A percentile compares a stretch with the other conserved stretches of the same genome.
Conservation (phyloP, 2,888 invertebrate genomes). For the Drosophila incognita region DNA sequence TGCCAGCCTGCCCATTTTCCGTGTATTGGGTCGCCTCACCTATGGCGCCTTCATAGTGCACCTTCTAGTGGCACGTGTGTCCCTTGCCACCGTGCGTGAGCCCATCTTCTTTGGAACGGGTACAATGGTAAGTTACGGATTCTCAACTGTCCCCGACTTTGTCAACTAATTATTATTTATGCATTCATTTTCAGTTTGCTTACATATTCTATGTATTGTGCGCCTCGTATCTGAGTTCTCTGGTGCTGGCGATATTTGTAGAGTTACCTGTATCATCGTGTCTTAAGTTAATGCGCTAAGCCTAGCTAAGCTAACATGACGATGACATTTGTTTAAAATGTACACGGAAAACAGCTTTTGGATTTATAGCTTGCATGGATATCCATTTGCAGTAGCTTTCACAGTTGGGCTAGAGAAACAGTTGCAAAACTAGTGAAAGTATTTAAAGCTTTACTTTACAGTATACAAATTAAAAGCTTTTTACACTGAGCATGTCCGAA, state of each 20-base stretch:
- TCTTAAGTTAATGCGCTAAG: conserved; percentile 75
- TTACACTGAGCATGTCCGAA: not conserved
- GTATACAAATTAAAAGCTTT: not conserved
- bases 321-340: conserved; percentile 14
- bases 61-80: conserved; percentile 71
- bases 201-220: conserved; percentile 75
- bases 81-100: conserved; percentile 72
- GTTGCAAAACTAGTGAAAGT: not conserved
- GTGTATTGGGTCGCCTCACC: conserved; percentile 81
- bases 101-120: conserved; percentile 81
- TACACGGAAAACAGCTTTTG: not conserved
- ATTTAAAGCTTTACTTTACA: not conserved
- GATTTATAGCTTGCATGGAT: not conserved
- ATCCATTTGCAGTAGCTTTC: not conserved
- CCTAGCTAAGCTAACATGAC: conserved; percentile 1
- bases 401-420: not conserved
- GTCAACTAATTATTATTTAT: not conserved
- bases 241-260: conserved; percentile 75
- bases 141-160: not conserved
- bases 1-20: conserved; percentile 79
- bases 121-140: conserved; percentile 71
- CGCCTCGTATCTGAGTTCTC: conserved; percentile 74
- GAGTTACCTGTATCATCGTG: conserved; percentile 80
- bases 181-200: conserved; percentile 65
- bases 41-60: conserved; percentile 82